phyloP scores from a whole-genome alignment of 2,113 vertebrate genomes.

The Pseudolaguvia tuberculata region DNA sequence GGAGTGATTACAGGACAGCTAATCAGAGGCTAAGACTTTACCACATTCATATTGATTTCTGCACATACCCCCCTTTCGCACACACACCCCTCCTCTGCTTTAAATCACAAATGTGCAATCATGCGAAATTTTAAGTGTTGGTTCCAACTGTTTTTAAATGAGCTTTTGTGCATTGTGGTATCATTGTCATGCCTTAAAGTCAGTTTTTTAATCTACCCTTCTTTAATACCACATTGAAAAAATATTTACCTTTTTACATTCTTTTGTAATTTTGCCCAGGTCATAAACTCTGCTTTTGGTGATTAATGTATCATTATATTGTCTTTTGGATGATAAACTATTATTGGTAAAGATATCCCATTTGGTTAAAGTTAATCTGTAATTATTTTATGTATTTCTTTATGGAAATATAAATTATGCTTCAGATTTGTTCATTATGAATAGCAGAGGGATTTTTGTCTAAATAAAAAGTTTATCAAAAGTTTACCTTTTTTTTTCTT shows the following conservation, averaged over 20 bases:
- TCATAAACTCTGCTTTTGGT: slow-evolving; percentile 24
- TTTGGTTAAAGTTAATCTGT: background rate
- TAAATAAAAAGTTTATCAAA: background rate
- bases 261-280: slow-evolving; percentile 26
- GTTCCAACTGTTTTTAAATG: background rate
- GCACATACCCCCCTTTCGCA: no score
- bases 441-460: background rate
- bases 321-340: background rate
- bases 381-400: no score
- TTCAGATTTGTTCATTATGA: background rate
- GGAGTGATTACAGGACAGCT: slow-evolving; percentile 18
- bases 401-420: background rate
- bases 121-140: background rate
- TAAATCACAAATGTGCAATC: slow-evolving; percentile 2
- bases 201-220: background rate
- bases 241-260: slow-evolving; percentile 29
- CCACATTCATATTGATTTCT: background rate
- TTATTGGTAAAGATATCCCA: background rate
- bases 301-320: background rate
- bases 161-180: background rate
- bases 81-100: background rate
- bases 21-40: slow-evolving; percentile 14
- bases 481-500: background rate
- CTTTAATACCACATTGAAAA: background rate
- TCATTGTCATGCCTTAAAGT: background rate